Conservation (phyloP, 2,113 vertebrate genomes). For the Trogon melanurus region DNA sequence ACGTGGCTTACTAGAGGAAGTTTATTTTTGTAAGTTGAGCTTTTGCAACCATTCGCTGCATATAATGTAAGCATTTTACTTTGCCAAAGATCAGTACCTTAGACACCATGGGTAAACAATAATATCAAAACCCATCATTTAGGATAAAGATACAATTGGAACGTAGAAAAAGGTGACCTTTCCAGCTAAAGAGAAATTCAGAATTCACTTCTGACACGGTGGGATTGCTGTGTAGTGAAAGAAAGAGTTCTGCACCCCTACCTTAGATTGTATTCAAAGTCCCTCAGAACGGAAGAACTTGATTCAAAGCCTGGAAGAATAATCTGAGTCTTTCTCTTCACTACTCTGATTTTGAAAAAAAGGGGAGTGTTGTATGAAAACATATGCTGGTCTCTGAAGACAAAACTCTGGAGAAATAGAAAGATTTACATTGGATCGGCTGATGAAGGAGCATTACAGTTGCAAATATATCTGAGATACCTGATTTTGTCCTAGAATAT, state of each 20-base stretch:
- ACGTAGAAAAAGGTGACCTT: neutral
- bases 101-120: neutral
- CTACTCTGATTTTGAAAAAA: neutral
- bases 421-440: neutral
- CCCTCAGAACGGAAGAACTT: neutral
- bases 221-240: neutral
- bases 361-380: neutral
- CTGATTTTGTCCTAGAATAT: neutral
- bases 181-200: neutral
- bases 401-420: neutral
- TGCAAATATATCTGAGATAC: neutral
- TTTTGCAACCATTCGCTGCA: conserved; percentile 26
- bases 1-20: neutral
- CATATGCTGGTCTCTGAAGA: neutral
- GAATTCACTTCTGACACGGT: neutral
- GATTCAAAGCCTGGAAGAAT: neutral
- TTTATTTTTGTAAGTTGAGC: conserved; percentile 33
- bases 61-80: neutral
- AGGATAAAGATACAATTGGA: neutral
- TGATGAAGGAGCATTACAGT: neutral
- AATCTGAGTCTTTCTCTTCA: neutral
- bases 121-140: neutral
- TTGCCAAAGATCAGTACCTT: neutral
- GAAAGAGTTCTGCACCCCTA: neutral
- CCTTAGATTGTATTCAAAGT: neutral